These are phyloP conservation scores for Neotoma lepida DNA, from an alignment of 2,113 vertebrate species.

Conservation along the genomic window DNA sequence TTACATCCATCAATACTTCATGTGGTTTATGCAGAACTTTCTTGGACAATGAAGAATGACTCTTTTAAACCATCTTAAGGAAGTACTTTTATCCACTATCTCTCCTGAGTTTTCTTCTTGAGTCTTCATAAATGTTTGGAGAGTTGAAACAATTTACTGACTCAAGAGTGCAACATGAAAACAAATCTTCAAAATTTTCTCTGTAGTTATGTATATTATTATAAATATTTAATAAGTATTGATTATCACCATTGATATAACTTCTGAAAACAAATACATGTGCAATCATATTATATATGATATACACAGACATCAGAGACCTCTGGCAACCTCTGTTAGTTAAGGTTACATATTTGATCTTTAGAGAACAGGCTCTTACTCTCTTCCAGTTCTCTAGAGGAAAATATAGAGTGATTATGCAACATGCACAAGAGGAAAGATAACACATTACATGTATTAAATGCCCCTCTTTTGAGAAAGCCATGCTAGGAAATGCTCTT, in stretches of 20 bases:
- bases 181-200: not conserved
- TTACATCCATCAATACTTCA: not conserved
- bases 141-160: not conserved
- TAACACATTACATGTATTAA: rapidly evolving
- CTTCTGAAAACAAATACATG: not conserved
- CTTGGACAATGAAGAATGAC: not conserved
- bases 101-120: not conserved
- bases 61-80: not conserved
- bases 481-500: not conserved
- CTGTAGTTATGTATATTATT: not conserved
- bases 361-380: not conserved
- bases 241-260: no score
- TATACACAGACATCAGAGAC: not conserved
- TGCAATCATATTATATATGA: not conserved
- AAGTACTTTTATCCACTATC: not conserved
- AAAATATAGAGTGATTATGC: not conserved
- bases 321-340: no score
- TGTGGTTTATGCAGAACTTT: not conserved
- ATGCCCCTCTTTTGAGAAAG: not conserved
- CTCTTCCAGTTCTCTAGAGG: not conserved
- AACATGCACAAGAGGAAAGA: not conserved
- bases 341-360: not conserved
- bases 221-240: not conserved
- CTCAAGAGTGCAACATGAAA: not conserved
- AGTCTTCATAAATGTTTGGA: not conserved